Conservation (phyloP, 2,797 vertebrate species). For the Coregonus suidteri region DNA sequence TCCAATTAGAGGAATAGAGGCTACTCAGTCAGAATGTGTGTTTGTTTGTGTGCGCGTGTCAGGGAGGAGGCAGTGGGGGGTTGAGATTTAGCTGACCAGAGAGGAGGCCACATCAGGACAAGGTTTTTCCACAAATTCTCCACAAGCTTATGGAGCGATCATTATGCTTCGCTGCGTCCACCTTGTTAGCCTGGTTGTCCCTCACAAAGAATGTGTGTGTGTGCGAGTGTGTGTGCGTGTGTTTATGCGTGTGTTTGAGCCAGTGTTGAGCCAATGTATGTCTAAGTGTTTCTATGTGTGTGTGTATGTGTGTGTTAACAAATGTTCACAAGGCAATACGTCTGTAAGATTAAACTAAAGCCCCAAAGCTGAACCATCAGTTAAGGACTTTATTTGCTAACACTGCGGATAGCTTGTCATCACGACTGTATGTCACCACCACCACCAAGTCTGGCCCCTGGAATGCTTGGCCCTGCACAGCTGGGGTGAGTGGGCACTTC, state of each 20-base stretch:
- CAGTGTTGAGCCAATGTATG: neutral
- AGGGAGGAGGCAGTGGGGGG: neutral
- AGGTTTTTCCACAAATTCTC: slow-evolving; percentile 7
- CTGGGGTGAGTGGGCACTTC: neutral
- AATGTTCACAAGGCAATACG: neutral
- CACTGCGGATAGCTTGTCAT: neutral
- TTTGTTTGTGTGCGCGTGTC: neutral
- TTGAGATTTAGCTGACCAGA: neutral
- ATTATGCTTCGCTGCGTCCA: neutral
- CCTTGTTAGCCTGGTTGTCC: slow-evolving; percentile 4
- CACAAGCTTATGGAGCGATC: slow-evolving; percentile 3
- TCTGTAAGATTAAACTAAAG: neutral
- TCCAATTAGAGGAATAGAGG: neutral
- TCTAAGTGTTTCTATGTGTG: neutral
- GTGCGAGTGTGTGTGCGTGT: neutral
- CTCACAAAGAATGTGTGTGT: slow-evolving; percentile 3
- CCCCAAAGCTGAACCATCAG: neutral
- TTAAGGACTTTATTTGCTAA: neutral
- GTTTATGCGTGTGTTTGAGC: neutral
- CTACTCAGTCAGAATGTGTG: neutral
- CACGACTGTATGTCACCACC: neutral
- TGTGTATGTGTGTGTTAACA: neutral
- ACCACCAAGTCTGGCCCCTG: neutral
- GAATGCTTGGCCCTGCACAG: neutral
- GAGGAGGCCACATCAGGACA: neutral